Evolutionary conservation across 2,797 vertebrate genomes (phyloP).

Genomic region (Sarcophilus harrisii): DNA sequence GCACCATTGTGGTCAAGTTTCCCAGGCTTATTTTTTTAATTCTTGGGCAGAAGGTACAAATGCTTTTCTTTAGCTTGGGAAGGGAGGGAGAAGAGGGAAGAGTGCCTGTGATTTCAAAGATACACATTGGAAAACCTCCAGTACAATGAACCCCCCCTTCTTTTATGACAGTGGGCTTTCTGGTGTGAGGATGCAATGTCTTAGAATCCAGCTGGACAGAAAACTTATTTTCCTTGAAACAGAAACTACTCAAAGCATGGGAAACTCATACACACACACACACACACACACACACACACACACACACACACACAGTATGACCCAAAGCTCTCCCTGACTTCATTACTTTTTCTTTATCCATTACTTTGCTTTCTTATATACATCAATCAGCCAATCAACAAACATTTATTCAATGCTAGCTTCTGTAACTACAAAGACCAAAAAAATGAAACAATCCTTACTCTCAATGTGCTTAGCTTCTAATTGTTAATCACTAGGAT

Average conservation of each 20-base stretch:
- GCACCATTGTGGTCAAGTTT: slow-evolving; percentile 47
- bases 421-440: background rate
- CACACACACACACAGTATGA: background rate
- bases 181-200: slow-evolving; percentile 57
- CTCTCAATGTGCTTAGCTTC: background rate
- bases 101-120: slow-evolving; percentile 54
- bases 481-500: background rate
- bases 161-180: slow-evolving; percentile 61
- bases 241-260: slow-evolving; percentile 52
- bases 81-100: slow-evolving; percentile 31
- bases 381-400: background rate
- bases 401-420: background rate
- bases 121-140: slow-evolving; percentile 51
- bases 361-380: slow-evolving; percentile 19
- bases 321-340: too few species aligned
- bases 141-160: slow-evolving; percentile 31
- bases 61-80: slow-evolving; percentile 63
- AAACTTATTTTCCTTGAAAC: slow-evolving; percentile 33
- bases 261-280: slow-evolving; percentile 55
- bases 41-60: slow-evolving; percentile 52
- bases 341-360: slow-evolving; percentile 26
- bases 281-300: background rate
- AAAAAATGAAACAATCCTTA: background rate
- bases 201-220: slow-evolving; percentile 1
- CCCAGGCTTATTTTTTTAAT: slow-evolving; percentile 33